Percentiles rank a stretch among this genome's conserved stretches.
These are phyloP conservation scores for Himalopsyche anomala DNA, from an alignment of 2,888 invertebrate genomes.

Conservation along the genomic window DNA sequence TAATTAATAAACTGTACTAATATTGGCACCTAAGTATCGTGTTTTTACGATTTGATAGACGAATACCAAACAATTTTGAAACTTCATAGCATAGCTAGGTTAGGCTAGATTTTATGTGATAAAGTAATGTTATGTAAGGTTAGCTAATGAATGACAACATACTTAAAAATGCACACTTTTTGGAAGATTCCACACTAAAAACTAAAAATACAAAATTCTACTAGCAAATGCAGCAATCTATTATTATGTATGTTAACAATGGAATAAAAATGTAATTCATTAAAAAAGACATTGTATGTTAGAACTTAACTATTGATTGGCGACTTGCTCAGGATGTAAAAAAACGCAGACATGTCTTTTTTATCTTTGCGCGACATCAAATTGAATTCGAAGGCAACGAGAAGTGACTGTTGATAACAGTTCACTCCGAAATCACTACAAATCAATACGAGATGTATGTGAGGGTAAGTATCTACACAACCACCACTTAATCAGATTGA, in stretches of 20 bases:
- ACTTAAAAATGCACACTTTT: too few relatives aligned
- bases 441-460: background rate
- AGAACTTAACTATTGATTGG: background rate
- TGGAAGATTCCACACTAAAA: too few relatives aligned
- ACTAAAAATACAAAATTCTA: background rate
- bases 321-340: background rate
- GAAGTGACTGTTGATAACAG: constrained; percentile 31
- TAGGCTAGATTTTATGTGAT: too few relatives aligned
- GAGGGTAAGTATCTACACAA: background rate
- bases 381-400: constrained; percentile 61
- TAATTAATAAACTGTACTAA: too few relatives aligned
- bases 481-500: background rate
- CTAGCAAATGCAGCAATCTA: background rate
- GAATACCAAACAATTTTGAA: too few relatives aligned
- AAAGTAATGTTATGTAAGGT: too few relatives aligned
- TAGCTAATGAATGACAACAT: too few relatives aligned
- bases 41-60: too few relatives aligned
- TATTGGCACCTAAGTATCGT: too few relatives aligned
- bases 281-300: background rate
- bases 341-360: constrained; percentile 28
- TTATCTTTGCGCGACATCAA: constrained; percentile 64
- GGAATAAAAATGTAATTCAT: background rate
- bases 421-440: constrained; percentile 36
- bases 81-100: too few relatives aligned
- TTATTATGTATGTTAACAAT: background rate